Base-by-base conservation (phyloP, 2,113 vertebrate genomes). In the Dromaius novaehollandiae region DNA sequence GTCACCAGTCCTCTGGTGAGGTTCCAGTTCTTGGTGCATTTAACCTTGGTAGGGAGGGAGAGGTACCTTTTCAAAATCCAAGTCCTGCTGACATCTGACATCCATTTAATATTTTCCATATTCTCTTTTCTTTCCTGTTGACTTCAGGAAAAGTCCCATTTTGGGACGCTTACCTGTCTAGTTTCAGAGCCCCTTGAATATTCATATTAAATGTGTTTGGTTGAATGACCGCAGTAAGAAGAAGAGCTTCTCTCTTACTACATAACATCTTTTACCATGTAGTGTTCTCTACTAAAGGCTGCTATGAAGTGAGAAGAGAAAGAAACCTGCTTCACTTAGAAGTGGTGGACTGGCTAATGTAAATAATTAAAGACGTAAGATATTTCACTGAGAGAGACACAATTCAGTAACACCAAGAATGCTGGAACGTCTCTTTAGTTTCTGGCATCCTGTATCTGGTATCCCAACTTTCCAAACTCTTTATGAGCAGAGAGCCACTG, bases 181-280 rank as follows among this genome's bases (percentile, higher is more conserved):
- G 9, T 58, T 89, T 63, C 42, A 69, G 66, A 79, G 51, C 11
- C 42, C 10, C 46, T 38, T 68, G 30, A 56, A 40, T 51, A 8
- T 40, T 10, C 20, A 30, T 78, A 16, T 38, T 46, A 53, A 82
- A 38, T 24, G 7, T 21, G 7, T 48, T 28, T 36, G 25, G 30
- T 56, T 66, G 44, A 66, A 38, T 4, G 9, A 28, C 73, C 0
- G 0, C 1, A 0, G 20, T 55, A 40, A 68, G 46, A 15, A 56
- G 50, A 53, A 76, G 55, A 82, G 81, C 11, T 68, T 78, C 4
- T 7, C 30, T 83, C 3, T 51, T 64, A 26, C 16, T 65, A 15
- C 17, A 7, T 64, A 20, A 30, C 7, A 4, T 61, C 30, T 79
- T 61, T 65, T 50, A 48, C 24, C 15, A 3, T 42, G 11, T 13